Conservation (phyloP, 2,888 invertebrate species). For the Heterodera filipjevi region DNA sequence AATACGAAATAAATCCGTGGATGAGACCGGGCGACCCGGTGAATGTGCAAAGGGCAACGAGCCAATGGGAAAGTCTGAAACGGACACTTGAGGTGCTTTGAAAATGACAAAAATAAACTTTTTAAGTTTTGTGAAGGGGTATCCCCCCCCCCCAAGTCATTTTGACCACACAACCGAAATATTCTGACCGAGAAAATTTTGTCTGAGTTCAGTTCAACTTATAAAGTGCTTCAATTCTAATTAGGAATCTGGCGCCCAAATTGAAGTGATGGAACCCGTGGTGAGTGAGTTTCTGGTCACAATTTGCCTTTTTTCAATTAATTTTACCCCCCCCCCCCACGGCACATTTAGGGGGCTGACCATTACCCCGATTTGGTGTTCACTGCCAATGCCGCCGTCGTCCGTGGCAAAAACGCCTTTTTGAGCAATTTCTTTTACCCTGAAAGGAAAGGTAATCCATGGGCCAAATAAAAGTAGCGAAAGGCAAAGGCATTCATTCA, state of each 20-base stretch:
- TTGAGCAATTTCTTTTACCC: constrained; percentile 58
- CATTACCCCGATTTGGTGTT: constrained; percentile 63
- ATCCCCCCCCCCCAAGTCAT: too few relatives aligned
- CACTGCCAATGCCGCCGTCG: constrained; percentile 62
- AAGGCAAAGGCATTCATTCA: neutral
- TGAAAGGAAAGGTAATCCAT: constrained; percentile 46
- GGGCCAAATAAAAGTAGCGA: too few relatives aligned
- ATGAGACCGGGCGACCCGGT: constrained; percentile 51
- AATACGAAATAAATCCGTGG: constrained; percentile 64
- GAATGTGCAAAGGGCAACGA: constrained; percentile 47
- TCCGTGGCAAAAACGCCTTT: constrained; percentile 59
- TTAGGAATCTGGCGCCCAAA: constrained; percentile 49
- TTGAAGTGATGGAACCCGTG: constrained; percentile 57
- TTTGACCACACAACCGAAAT: too few relatives aligned
- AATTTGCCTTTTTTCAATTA: neutral
- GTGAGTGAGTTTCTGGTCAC: constrained; percentile 38
- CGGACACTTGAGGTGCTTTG: constrained; percentile 44
- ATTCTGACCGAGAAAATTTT: too few relatives aligned
- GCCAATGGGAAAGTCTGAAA: constrained; percentile 59
- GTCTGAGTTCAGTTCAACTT: neutral
- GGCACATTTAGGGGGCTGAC: constrained; percentile 53
- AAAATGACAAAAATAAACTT: too few relatives aligned
- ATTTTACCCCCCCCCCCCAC: too few relatives aligned
- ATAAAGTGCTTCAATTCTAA: neutral
- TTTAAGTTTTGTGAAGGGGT: too few relatives aligned